These are phyloP conservation scores for Rousettus madagascariensis DNA, from an alignment of 2,797 vertebrate species.

Conservation along the genomic window DNA sequence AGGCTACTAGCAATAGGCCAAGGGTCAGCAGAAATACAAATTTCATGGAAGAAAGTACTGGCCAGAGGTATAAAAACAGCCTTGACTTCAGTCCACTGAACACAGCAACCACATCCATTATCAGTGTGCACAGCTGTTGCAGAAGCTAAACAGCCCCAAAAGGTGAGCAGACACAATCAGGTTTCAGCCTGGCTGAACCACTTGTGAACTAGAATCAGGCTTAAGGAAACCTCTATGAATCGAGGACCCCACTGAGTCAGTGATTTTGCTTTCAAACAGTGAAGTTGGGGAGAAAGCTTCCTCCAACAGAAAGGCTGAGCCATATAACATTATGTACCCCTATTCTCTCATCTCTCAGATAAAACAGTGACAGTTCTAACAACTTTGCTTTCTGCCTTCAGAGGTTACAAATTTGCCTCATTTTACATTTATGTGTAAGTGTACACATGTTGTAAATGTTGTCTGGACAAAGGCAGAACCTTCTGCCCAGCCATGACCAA, in stretches of 20 bases:
- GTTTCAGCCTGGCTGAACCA: not conserved
- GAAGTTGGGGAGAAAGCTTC: not conserved
- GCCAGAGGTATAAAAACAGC: not conserved
- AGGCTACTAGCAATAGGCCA: not conserved
- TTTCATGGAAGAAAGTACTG: not conserved
- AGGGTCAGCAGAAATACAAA: slow-evolving; percentile 18
- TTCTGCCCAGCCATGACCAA: not conserved
- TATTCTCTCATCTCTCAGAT: slow-evolving; percentile 6
- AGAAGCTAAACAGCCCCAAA: slow-evolving; percentile 3
- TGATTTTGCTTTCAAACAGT: slow-evolving; percentile 10
- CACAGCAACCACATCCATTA: slow-evolving; percentile 37
- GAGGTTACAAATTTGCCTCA: slow-evolving; percentile 23
- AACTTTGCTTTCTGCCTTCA: slow-evolving; percentile 32
- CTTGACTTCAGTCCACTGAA: slow-evolving; percentile 12
- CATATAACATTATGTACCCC: not conserved
- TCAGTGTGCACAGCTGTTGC: not conserved
- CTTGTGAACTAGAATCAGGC: not conserved
- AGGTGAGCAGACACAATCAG: not conserved
- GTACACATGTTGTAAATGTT: not conserved
- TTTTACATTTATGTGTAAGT: not conserved
- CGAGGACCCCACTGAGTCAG: not conserved
- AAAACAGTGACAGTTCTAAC: slow-evolving; percentile 38
- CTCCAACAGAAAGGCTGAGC: not conserved
- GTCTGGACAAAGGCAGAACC: not conserved
- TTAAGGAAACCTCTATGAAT: slow-evolving; percentile 17